phyloP scores from a whole-genome alignment of 2,797 vertebrate species.

The Eidolon dupreanum region DNA sequence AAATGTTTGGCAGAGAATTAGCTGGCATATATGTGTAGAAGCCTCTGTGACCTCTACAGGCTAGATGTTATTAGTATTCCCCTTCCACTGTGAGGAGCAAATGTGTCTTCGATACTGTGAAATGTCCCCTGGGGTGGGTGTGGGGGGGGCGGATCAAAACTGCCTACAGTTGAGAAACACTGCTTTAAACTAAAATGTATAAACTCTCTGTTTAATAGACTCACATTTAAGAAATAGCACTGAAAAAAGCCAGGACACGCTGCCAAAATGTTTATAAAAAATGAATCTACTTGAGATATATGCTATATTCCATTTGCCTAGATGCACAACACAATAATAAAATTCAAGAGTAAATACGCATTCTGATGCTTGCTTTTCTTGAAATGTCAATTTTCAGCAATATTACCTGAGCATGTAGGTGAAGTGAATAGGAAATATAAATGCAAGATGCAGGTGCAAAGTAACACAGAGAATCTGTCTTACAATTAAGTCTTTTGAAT shows the following conservation, averaged over 20 bases:
- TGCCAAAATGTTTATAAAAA: constrained; percentile 49
- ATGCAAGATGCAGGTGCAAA: constrained; percentile 48
- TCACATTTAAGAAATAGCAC: constrained; percentile 28
- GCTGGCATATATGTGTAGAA: neutral
- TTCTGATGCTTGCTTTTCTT: constrained; percentile 59
- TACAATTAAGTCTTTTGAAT: constrained; percentile 64
- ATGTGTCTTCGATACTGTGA: constrained; percentile 4
- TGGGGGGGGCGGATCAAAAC: neutral
- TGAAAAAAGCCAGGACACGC: neutral
- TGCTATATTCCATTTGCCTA: neutral
- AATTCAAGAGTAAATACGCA: constrained; percentile 56
- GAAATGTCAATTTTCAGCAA: constrained; percentile 35
- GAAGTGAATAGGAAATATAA: constrained; percentile 52
- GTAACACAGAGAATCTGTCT: neutral
- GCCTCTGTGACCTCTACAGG: neutral
- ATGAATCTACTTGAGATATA: constrained; percentile 25
- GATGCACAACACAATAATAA: constrained; percentile 46
- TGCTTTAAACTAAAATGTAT: constrained; percentile 37
- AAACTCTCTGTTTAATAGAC: constrained; percentile 38
- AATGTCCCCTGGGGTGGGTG: neutral
- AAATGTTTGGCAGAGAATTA: neutral
- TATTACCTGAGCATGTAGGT: neutral
- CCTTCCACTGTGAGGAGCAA: neutral
- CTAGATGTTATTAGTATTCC: neutral
- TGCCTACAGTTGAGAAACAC: neutral